These are phyloP conservation scores for Lucilia cuprina DNA, from an alignment of 1,140 invertebrate species.

Conservation along the genomic window DNA sequence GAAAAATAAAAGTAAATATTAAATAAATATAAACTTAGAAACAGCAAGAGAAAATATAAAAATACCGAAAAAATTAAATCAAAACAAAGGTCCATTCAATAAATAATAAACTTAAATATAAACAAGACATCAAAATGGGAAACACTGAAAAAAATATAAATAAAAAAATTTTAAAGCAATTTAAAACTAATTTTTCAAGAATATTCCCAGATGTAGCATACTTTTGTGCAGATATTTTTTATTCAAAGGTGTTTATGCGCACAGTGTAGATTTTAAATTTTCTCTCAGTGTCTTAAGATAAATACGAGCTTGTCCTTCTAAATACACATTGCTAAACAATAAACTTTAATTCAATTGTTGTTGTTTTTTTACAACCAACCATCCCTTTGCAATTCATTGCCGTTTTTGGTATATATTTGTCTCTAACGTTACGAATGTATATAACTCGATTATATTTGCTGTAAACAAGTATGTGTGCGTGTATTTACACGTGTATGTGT, in stretches of 20 bases:
- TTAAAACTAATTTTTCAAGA: too few species aligned
- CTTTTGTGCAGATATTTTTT: too few species aligned
- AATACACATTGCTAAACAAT: not conserved
- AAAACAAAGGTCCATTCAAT: conserved; percentile 2
- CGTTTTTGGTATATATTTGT: not conserved
- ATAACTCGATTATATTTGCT: not conserved
- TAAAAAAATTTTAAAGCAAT: not conserved
- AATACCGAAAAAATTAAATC: not conserved
- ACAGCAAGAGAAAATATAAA: not conserved
- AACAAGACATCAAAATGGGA: not conserved
- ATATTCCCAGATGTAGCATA: too few species aligned
- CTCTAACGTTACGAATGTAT: not conserved
- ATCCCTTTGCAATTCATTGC: not conserved
- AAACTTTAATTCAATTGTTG: conserved; percentile 7
- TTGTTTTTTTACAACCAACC: not conserved
- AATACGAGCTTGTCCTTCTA: not conserved
- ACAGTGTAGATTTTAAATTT: too few species aligned
- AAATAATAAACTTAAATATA: conserved; percentile 2
- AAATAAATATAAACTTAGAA: not conserved
- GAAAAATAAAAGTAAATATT: not conserved
- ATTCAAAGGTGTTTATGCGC: too few species aligned
- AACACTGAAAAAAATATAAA: not conserved
- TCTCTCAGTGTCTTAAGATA: not conserved
- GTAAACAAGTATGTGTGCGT: not conserved
- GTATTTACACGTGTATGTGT: not conserved